These are phyloP conservation scores for Trypoxylus dichotomus DNA, from an alignment of 1,140 invertebrate genomes.

Conservation along the genomic window DNA sequence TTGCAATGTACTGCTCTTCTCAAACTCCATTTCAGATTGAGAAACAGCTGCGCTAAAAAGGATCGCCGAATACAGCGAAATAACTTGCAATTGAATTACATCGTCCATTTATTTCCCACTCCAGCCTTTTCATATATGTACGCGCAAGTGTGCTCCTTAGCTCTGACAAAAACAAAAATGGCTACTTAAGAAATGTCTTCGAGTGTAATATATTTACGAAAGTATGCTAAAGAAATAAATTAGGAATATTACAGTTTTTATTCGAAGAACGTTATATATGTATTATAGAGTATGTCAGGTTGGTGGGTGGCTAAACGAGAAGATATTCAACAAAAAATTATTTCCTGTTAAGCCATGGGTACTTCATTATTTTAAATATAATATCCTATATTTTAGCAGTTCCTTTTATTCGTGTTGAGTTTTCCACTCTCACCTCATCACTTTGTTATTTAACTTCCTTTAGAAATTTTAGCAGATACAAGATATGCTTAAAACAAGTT, in stretches of 20 bases:
- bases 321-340: too few species aligned
- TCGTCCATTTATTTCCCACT: background rate
- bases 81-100: conserved; percentile 1
- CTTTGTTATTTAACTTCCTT: too few species aligned
- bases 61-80: background rate
- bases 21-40: background rate
- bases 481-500: too few species aligned
- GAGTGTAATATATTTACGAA: background rate
- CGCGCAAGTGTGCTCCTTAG: background rate
- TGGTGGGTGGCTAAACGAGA: too few species aligned
- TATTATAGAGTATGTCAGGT: too few species aligned
- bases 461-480: too few species aligned
- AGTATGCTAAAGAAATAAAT: background rate
- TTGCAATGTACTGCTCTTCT: background rate
- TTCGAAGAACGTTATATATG: background rate
- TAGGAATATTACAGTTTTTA: background rate
- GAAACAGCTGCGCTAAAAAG: background rate
- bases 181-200: background rate
- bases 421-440: too few species aligned
- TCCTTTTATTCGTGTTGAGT: too few species aligned
- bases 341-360: too few species aligned
- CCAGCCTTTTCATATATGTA: background rate
- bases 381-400: too few species aligned
- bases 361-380: too few species aligned
- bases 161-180: background rate